Percentiles rank a stretch among this genome's conserved stretches.
Conservation (phyloP, 2,888 invertebrate genomes). For the Tetragnatha montana region DNA sequence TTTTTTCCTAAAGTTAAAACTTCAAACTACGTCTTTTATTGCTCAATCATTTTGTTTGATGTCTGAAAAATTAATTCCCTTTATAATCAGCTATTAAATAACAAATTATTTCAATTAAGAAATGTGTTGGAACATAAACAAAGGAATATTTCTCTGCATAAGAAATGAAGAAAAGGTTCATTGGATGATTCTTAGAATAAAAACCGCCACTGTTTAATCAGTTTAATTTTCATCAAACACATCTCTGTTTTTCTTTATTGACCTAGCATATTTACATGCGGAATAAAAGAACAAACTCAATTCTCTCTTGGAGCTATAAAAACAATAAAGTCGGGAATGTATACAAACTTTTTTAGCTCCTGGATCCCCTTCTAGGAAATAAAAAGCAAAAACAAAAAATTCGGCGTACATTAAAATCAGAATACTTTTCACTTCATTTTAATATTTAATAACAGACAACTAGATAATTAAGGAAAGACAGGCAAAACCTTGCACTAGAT, state of each 20-base stretch:
- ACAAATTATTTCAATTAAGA: neutral
- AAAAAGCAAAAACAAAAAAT: neutral
- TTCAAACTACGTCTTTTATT: too few species aligned
- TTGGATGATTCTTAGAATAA: neutral
- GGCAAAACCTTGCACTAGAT: neutral
- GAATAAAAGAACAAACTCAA: neutral
- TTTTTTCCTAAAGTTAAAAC: too few species aligned
- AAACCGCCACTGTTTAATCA: neutral
- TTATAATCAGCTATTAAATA: too few species aligned
- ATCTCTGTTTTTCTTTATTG: neutral
- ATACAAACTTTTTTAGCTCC: neutral
- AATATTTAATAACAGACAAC: slow-evolving; percentile 26
- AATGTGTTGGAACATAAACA: neutral
- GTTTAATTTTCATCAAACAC: neutral
- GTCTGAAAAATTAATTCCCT: too few species aligned
- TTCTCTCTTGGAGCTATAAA: neutral
- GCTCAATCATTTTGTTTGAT: too few species aligned
- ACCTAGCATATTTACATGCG: neutral
- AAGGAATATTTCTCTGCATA: neutral
- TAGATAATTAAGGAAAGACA: slow-evolving; percentile 18
- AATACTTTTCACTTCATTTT: slow-evolving; percentile 16
- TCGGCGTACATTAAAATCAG: neutral
- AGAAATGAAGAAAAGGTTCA: neutral
- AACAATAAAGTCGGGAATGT: neutral
- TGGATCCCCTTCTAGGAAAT: neutral